These are phyloP conservation scores for Heliconius himera DNA, from an alignment of 1,140 invertebrate species.

Conservation along the genomic window DNA sequence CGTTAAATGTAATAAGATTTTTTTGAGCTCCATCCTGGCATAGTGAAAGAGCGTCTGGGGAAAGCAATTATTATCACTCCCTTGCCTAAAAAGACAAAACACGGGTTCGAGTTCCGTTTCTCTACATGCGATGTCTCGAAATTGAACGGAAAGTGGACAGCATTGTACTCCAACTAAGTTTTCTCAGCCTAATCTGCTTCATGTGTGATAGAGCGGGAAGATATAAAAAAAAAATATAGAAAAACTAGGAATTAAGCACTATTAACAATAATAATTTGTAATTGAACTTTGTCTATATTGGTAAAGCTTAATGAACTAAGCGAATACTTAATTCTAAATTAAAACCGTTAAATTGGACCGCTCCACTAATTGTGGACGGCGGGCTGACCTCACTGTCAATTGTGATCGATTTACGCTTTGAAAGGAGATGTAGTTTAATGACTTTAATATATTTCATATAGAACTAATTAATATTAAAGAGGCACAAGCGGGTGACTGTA, in stretches of 20 bases:
- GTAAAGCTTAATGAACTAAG: constrained; percentile 31
- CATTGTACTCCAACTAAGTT: no score
- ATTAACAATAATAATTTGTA: not conserved
- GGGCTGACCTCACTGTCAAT: constrained; percentile 32
- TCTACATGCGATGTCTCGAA: not conserved
- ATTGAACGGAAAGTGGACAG: not conserved
- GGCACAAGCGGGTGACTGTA: not conserved
- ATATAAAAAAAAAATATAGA: no score
- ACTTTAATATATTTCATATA: constrained; percentile 9
- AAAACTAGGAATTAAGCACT: no score
- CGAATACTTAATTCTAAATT: constrained; percentile 41
- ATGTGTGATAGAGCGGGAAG: no score
- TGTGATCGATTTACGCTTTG: constrained; percentile 34
- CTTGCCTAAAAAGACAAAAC: no score
- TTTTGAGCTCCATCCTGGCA: no score
- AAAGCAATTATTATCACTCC: no score
- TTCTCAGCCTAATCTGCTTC: no score
- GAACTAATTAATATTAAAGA: not conserved
- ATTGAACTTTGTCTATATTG: constrained; percentile 1
- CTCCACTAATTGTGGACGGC: constrained; percentile 30
- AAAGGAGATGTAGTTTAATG: constrained; percentile 13
- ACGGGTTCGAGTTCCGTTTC: no score
- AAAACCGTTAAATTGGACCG: constrained; percentile 39
- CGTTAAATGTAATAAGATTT: no score
- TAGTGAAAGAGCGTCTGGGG: no score